Conservation (phyloP, 2,113 vertebrate species). For the Lucifuga dentata region DNA sequence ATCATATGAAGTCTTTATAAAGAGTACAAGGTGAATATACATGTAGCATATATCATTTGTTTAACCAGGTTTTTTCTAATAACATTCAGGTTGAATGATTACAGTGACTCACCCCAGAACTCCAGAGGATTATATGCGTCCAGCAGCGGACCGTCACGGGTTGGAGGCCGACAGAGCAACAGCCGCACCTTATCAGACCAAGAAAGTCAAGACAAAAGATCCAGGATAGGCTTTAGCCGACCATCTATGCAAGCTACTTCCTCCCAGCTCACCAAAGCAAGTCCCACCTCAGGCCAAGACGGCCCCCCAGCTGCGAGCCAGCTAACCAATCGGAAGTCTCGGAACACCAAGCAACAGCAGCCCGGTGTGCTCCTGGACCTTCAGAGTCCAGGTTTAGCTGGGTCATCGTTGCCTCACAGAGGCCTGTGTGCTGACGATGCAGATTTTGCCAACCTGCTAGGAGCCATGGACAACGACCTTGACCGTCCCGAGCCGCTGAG, state of each 20-base stretch:
- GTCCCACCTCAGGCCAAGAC: constrained; percentile 77
- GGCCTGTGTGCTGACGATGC: constrained; percentile 89
- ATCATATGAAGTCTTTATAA: too few relatives aligned
- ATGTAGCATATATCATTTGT: background rate
- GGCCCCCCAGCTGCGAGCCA: constrained; percentile 79
- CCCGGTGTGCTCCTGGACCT: constrained; percentile 76
- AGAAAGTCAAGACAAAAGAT: constrained; percentile 83
- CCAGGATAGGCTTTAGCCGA: constrained; percentile 84
- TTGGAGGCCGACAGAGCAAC: constrained; percentile 84
- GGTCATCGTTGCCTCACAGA: constrained; percentile 81
- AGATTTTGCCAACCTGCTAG: constrained; percentile 91
- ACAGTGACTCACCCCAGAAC: constrained; percentile 86
- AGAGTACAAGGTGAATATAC: too few relatives aligned
- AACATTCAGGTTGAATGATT: constrained; percentile 85
- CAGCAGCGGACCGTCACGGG: constrained; percentile 81
- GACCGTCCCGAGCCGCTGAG: constrained; percentile 86
- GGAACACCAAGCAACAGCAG: constrained; percentile 79
- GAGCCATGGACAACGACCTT: constrained; percentile 97
- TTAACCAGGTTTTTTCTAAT: background rate
- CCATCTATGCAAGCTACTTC: constrained; percentile 84
- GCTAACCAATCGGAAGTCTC: constrained; percentile 82
- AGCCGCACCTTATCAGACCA: constrained; percentile 79
- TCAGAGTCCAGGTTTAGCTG: constrained; percentile 71
- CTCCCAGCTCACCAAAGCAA: constrained; percentile 78
- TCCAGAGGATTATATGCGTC: constrained; percentile 87